Base-by-base conservation (phyloP, 1,140 invertebrate genomes). In the Drosophila murphyi region DNA sequence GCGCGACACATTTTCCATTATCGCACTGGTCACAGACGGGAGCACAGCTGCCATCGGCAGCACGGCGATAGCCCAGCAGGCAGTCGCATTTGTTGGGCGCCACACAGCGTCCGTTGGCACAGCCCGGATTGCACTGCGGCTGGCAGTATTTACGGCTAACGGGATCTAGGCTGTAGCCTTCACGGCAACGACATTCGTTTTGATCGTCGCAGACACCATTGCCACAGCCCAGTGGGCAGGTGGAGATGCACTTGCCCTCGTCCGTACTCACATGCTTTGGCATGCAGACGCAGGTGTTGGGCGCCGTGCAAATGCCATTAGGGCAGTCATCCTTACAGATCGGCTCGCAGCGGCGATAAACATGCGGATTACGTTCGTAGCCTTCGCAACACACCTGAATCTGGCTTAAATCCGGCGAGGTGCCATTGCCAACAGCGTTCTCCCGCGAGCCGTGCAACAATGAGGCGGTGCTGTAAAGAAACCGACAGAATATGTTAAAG, bases 311-410 rank as follows among this genome's bases (percentile, higher is more conserved):
- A 8, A 93, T 91, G 0, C 94, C 94, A 77, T 96, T 95, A 2
- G 93, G 85, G 70, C 95, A 95, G 5, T 93, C 93, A 32, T 93
- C 83, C 1, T 74, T 87, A 75, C 95, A 95, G 4, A 94, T 92
- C 0, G 95, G 94, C 37, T 94, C 93, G 70, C 94, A 95, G 39
- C 93, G 91, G 7, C 79, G 90, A 76, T 85, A 93, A 70, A 94
- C 94, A 79, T 95, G 93, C 2, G 94, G 93, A 72, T 94, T 94
- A 31, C 94, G 93, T 69, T 94, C 93, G 80, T 95, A 96, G 4
- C 95, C 95, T 2, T 92, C 81, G 77, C 95, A 96, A 76, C 95
- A 96, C 0, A 93, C 91, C 45, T 94, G 92, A 60, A 95, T 94
- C 41, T 93, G 93, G 73, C 94, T 95, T 55, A 94, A 93, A 4